phyloP scores from a whole-genome alignment of 2,113 vertebrate species.

The Terrapene triunguis region DNA sequence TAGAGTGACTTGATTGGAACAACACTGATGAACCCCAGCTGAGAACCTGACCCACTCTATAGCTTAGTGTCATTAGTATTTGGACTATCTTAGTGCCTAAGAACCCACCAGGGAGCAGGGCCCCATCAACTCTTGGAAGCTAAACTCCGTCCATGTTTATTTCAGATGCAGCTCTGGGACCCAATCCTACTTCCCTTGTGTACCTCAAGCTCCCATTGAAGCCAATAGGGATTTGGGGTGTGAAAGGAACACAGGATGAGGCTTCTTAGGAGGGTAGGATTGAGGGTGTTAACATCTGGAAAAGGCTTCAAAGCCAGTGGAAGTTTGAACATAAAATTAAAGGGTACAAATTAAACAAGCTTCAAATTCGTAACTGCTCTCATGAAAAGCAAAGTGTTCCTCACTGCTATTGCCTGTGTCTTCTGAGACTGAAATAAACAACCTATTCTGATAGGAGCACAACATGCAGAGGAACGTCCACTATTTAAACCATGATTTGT shows the following conservation, averaged over 20 bases:
- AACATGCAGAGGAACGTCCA: neutral
- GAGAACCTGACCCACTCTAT: neutral
- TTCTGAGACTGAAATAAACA: neutral
- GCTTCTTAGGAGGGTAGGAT: neutral
- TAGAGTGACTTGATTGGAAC: neutral
- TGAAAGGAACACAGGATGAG: neutral
- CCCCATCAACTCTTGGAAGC: neutral
- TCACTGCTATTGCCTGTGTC: neutral
- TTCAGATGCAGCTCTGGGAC: neutral
- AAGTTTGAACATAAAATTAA: neutral
- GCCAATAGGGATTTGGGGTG: neutral
- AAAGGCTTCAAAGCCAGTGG: neutral
- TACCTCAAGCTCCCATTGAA: neutral
- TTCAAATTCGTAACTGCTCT: neutral
- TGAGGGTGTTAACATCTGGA: neutral
- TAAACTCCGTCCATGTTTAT: neutral
- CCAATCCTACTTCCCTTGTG: neutral
- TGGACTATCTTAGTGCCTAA: neutral
- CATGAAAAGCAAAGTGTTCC: neutral
- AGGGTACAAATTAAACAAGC: neutral
- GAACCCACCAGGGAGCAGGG: neutral
- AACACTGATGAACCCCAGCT: neutral
- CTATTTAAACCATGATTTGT: neutral
- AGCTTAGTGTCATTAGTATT: neutral
- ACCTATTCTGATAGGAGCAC: neutral